Conservation (phyloP, 35 echinoderm and acorn worm genomes). For the Anneissia japonica region DNA sequence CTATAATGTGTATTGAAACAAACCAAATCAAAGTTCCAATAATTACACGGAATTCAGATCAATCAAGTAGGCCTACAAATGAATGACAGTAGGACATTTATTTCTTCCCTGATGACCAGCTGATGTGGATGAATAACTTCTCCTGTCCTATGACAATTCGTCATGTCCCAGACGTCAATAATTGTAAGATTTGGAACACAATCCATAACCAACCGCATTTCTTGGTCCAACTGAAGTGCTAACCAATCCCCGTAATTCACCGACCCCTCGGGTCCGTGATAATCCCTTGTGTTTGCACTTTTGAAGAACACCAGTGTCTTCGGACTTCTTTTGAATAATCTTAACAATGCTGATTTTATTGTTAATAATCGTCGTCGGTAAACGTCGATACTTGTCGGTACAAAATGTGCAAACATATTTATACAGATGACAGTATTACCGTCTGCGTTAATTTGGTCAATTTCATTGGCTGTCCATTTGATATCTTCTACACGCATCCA, state of each 20-base stretch:
- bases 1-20: too few species aligned
- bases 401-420: slow-evolving; percentile 43
- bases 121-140: background rate
- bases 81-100: background rate
- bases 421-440: slow-evolving; percentile 16
- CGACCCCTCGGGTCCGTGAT: background rate
- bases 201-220: background rate
- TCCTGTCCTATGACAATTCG: background rate
- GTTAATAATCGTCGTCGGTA: background rate
- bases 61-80: background rate
- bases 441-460: slow-evolving; percentile 10
- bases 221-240: background rate
- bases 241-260: background rate
- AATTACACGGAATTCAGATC: too few species aligned
- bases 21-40: too few species aligned
- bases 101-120: background rate
- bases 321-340: slow-evolving; percentile 11
- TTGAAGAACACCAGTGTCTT: slow-evolving; percentile 16
- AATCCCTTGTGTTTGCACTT: slow-evolving; percentile 24
- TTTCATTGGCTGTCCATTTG: slow-evolving; percentile 23
- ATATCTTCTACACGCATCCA: slow-evolving; percentile 26
- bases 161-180: background rate
- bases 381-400: slow-evolving; percentile 7
- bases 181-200: background rate
- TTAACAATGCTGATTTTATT: background rate